Evolutionary conservation across 2,888 invertebrate genomes (phyloP).

Genomic region (Metacarcinus magister): DNA sequence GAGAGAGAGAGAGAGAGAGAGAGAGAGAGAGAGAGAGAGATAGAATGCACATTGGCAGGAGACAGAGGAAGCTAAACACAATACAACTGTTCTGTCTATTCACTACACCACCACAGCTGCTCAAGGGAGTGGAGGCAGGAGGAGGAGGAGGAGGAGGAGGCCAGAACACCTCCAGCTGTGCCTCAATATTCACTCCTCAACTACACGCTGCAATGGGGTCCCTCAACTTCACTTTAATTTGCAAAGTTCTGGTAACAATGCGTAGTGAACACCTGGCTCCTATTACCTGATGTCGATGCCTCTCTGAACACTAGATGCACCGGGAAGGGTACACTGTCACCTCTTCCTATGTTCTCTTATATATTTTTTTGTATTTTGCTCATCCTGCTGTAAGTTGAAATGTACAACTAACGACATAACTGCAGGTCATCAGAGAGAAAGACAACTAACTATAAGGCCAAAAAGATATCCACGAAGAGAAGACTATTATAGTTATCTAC

Average conservation of each 20-base stretch:
- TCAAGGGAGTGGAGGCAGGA: not conserved
- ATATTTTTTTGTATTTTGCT: not conserved
- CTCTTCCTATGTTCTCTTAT: not conserved
- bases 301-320: not conserved
- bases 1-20: conserved; percentile 2
- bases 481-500: not conserved
- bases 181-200: conserved; percentile 2
- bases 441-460: too few species aligned
- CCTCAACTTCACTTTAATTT: not conserved
- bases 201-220: not conserved
- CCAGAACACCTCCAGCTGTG: not conserved
- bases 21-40: conserved; percentile 2
- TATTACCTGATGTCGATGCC: not conserved
- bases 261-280: not conserved
- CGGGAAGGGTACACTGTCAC: not conserved
- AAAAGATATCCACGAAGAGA: not conserved
- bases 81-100: not conserved
- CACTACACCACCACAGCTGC: not conserved
- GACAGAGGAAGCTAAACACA: not conserved
- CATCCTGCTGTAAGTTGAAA: not conserved
- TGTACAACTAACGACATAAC: not conserved
- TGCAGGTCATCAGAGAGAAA: not conserved
- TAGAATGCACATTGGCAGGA: not conserved
- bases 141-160: too few species aligned
- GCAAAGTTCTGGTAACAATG: not conserved